These are phyloP conservation scores for Pelagia noctiluca DNA, from an alignment of 30 jellyfish, hydroid and myxozoan genomes.

Conservation along the genomic window DNA sequence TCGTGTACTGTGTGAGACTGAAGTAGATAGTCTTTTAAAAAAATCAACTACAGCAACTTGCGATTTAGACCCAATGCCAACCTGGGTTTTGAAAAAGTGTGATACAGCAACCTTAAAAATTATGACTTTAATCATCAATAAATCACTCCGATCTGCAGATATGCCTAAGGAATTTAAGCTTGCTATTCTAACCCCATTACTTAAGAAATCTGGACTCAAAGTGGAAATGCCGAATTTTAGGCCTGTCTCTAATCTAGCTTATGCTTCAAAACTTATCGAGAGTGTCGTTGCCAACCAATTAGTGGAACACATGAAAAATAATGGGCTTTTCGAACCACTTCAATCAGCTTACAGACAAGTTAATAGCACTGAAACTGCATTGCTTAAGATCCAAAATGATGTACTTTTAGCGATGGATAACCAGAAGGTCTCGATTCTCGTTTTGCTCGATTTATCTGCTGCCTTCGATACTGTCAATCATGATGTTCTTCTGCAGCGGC, in stretches of 20 bases:
- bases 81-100: slow-evolving; percentile 63
- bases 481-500: slow-evolving; percentile 49
- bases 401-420: slow-evolving; percentile 59
- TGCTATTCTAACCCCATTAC: slow-evolving; percentile 63
- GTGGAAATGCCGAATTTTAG: slow-evolving; percentile 69
- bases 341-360: slow-evolving; percentile 61
- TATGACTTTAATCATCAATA: slow-evolving; percentile 70
- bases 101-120: slow-evolving; percentile 60
- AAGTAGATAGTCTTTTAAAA: slow-evolving; percentile 59
- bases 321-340: slow-evolving; percentile 64
- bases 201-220: slow-evolving; percentile 68
- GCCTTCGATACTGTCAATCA: slow-evolving; percentile 72
- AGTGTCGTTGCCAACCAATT: slow-evolving; percentile 64
- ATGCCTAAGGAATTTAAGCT: slow-evolving; percentile 72
- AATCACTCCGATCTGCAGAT: slow-evolving; percentile 65
- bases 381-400: slow-evolving; percentile 58
- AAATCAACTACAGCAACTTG: slow-evolving; percentile 41
- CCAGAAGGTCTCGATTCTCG: slow-evolving; percentile 58
- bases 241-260: slow-evolving; percentile 68
- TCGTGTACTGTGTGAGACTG: slow-evolving; percentile 67
- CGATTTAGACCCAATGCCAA: slow-evolving; percentile 63
- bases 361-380: slow-evolving; percentile 69
- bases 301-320: slow-evolving; percentile 62
- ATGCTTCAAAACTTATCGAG: slow-evolving; percentile 67
- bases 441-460: slow-evolving; percentile 65